phyloP scores from a whole-genome alignment of 2,888 invertebrate genomes.

The Chymomyza caudatula region DNA sequence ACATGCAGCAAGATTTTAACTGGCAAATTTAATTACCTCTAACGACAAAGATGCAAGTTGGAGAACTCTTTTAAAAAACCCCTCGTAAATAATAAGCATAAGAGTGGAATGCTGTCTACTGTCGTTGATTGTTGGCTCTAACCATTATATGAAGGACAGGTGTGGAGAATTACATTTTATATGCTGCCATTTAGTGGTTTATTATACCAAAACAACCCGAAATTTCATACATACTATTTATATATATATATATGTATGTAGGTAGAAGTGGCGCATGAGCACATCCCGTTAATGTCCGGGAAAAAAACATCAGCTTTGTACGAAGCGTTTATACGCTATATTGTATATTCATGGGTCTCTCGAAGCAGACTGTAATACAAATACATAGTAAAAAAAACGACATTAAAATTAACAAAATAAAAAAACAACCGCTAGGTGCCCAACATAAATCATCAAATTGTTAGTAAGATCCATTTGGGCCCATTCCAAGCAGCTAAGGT shows the following conservation, averaged over 20 bases:
- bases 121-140: constrained; percentile 43
- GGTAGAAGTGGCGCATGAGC: constrained; percentile 8
- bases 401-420: constrained; percentile 58
- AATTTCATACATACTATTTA: constrained; percentile 3
- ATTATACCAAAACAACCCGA: constrained; percentile 70
- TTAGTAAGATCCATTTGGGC: constrained; percentile 73
- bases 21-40: constrained; percentile 53
- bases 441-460: constrained; percentile 74
- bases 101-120: constrained; percentile 25
- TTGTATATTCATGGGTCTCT: background rate
- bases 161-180: constrained; percentile 75
- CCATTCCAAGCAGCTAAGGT: constrained; percentile 65
- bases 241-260: too few relatives aligned
- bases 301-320: constrained; percentile 5
- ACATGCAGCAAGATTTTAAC: constrained; percentile 58
- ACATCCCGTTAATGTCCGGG: constrained; percentile 32
- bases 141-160: constrained; percentile 58
- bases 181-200: constrained; percentile 73
- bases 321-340: constrained; percentile 8
- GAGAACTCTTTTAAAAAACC: constrained; percentile 42
- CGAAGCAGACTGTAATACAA: background rate
- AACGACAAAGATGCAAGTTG: constrained; percentile 45
- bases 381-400: constrained; percentile 44
- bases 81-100: constrained; percentile 57
- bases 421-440: constrained; percentile 68